These are phyloP conservation scores for Drosophila formosana DNA, from an alignment of 2,888 invertebrate species.

Conservation along the genomic window DNA sequence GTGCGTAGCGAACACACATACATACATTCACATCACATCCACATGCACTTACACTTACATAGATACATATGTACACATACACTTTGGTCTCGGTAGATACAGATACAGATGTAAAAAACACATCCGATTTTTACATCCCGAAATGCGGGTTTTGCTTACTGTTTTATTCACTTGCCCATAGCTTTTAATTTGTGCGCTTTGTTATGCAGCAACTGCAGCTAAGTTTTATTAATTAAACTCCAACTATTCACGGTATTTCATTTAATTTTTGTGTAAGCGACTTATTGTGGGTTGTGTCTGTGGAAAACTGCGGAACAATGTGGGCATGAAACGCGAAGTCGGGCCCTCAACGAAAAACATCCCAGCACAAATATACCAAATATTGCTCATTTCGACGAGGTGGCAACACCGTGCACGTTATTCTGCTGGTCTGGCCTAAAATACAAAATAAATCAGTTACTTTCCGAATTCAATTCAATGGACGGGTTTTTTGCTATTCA, in stretches of 20 bases:
- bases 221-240: constrained; percentile 47
- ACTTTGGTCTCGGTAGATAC: constrained; percentile 50
- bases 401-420: constrained; percentile 36
- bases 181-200: constrained; percentile 35
- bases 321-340: constrained; percentile 34
- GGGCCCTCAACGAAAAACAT: constrained; percentile 27
- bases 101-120: constrained; percentile 57
- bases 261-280: constrained; percentile 44
- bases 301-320: constrained; percentile 59
- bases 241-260: constrained; percentile 40
- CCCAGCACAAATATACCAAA: constrained; percentile 38
- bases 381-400: neutral
- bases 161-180: constrained; percentile 41
- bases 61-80: constrained; percentile 22
- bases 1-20: constrained; percentile 65
- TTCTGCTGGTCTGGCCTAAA: constrained; percentile 10
- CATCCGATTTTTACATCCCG: constrained; percentile 50
- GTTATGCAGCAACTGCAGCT: constrained; percentile 31
- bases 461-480: no score
- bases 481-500: no score
- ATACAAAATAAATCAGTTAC: neutral
- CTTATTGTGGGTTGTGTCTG: constrained; percentile 56
- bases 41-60: constrained; percentile 47
- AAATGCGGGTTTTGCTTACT: constrained; percentile 40
- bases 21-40: constrained; percentile 30